phyloP scores from a whole-genome alignment of 2,113 vertebrate species.

The Clinocottus analis region DNA sequence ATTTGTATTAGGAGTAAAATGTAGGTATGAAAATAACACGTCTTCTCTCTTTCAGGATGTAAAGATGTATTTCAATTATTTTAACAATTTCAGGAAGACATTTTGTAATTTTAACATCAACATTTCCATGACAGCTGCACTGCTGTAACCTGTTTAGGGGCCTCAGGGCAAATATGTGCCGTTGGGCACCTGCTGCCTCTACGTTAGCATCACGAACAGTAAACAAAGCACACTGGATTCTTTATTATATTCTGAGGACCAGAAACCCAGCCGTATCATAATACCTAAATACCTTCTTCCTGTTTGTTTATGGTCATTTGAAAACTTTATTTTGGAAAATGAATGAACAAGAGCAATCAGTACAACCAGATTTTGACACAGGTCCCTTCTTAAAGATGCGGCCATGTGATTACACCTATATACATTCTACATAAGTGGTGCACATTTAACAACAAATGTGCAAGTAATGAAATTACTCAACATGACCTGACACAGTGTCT shows the following conservation, averaged over 20 bases:
- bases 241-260: neutral
- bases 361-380: neutral
- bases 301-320: neutral
- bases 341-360: neutral
- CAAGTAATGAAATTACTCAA: neutral
- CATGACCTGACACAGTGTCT: neutral
- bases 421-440: neutral
- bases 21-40: neutral
- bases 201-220: neutral
- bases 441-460: neutral
- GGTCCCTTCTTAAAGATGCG: neutral
- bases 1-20: neutral
- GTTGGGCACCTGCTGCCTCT: neutral
- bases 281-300: neutral
- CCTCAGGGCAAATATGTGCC: neutral
- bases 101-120: neutral
- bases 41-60: neutral
- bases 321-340: neutral
- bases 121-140: neutral
- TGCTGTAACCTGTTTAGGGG: neutral
- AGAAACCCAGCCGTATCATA: neutral
- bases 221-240: neutral
- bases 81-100: neutral
- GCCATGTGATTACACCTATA: neutral
- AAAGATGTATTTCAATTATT: neutral